Percentiles rank a stretch among this genome's conserved stretches.
These are phyloP conservation scores for Frankliniella fusca DNA, from an alignment of 2,888 invertebrate species.

Conservation along the genomic window DNA sequence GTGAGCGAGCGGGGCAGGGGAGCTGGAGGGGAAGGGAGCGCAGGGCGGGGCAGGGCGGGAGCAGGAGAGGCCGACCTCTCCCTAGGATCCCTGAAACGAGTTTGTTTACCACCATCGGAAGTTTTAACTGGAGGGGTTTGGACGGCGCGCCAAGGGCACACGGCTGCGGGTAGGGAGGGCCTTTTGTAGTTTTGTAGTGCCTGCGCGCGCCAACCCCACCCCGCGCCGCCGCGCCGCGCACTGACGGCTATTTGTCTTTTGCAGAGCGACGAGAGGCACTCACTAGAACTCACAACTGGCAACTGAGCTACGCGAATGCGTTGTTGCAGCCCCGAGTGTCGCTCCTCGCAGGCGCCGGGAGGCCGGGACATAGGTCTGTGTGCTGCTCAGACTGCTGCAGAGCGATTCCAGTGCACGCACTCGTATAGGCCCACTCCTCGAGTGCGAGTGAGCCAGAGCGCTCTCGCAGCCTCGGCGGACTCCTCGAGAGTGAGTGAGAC, in stretches of 20 bases:
- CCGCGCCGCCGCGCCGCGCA: background rate
- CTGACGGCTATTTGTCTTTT: conserved; percentile 1
- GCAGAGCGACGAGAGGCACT: too few species aligned
- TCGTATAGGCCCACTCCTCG: too few species aligned
- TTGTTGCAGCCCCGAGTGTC: too few species aligned
- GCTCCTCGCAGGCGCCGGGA: too few species aligned
- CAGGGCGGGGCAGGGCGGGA: background rate
- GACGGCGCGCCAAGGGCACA: background rate
- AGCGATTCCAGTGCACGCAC: too few species aligned
- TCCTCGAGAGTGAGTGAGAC: too few species aligned
- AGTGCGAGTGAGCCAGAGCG: too few species aligned
- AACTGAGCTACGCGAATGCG: background rate
- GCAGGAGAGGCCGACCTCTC: background rate
- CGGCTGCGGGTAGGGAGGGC: background rate
- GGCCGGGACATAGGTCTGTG: too few species aligned
- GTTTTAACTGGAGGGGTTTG: conserved; percentile 10
- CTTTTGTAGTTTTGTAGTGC: conserved; percentile 22
- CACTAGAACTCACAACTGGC: background rate
- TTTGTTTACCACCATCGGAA: conserved; percentile 26
- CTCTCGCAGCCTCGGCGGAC: too few species aligned
- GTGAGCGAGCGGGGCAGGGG: background rate
- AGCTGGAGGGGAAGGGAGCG: background rate
- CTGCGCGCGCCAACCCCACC: background rate
- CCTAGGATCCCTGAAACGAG: background rate
- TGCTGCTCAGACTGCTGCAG: too few species aligned